Percentiles rank a stretch among this genome's conserved stretches.
Conservation (phyloP, 1,140 invertebrate species). For the Bombus cullumanus region DNA sequence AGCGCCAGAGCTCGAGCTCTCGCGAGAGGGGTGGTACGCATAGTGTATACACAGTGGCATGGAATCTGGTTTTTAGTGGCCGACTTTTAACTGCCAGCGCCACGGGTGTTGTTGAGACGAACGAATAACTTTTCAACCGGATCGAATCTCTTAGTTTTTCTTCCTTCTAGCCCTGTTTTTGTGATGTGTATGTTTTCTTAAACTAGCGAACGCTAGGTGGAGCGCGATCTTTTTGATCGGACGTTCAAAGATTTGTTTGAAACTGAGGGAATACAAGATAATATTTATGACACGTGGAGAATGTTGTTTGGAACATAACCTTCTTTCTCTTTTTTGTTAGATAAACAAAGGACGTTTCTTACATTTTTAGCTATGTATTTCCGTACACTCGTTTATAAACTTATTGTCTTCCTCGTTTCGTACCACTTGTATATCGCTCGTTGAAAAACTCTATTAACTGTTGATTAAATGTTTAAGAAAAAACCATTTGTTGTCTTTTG, state of each 20-base stretch:
- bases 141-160: neutral
- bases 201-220: neutral
- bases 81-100: neutral
- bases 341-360: neutral
- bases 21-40: neutral
- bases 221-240: slow-evolving; percentile 9
- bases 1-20: neutral
- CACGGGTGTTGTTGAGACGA: neutral
- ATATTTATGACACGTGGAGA: neutral
- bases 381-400: no score
- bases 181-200: no score
- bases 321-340: neutral
- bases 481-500: no score
- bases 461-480: no score
- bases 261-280: neutral
- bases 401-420: no score
- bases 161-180: neutral
- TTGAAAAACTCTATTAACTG: no score
- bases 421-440: no score
- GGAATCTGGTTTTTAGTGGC: slow-evolving; percentile 18
- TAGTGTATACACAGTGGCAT: neutral
- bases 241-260: neutral
- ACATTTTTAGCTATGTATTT: neutral
- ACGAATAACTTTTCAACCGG: neutral
- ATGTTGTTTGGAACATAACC: neutral